A percentile compares a stretch with the other conserved stretches of the same genome.
Conservation (phyloP, 2,113 vertebrate genomes). For the Esox niger region DNA sequence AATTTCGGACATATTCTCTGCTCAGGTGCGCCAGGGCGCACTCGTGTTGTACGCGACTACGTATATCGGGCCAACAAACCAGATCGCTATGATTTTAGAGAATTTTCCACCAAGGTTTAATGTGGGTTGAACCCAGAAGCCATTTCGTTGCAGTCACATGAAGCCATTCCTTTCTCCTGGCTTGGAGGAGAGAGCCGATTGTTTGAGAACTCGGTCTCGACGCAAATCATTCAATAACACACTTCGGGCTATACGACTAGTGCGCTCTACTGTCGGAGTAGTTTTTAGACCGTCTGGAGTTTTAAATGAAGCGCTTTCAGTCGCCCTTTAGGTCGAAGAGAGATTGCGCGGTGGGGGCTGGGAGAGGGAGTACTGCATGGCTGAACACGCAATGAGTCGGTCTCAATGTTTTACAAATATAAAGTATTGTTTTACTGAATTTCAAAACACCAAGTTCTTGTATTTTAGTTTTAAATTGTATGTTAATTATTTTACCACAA, state of each 20-base stretch:
- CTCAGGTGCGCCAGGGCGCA: slow-evolving; percentile 61
- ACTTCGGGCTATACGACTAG: slow-evolving; percentile 44
- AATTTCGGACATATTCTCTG: slow-evolving; percentile 50
- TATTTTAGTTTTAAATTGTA: not conserved
- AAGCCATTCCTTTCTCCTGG: slow-evolving; percentile 72
- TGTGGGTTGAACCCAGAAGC: slow-evolving; percentile 78
- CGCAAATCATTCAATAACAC: slow-evolving; percentile 33
- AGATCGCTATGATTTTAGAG: slow-evolving; percentile 1
- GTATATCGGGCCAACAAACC: no score
- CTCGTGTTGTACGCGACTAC: slow-evolving; percentile 23
- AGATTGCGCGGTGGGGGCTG: slow-evolving; percentile 68
- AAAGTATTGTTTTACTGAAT: not conserved
- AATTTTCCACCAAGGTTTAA: slow-evolving; percentile 27
- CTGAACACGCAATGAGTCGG: slow-evolving; percentile 53
- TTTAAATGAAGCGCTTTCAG: slow-evolving; percentile 76
- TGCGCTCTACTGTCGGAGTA: slow-evolving; percentile 58
- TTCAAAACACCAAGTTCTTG: not conserved
- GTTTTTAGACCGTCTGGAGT: slow-evolving; percentile 57
- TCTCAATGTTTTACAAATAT: not conserved
- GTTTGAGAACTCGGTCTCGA: slow-evolving; percentile 19
- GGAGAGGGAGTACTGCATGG: slow-evolving; percentile 58
- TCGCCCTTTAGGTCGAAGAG: slow-evolving; percentile 57
- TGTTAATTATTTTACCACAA: not conserved
- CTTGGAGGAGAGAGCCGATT: slow-evolving; percentile 49
- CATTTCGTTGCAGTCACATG: slow-evolving; percentile 86